phyloP scores from a whole-genome alignment of 2,888 invertebrate genomes.

The Platynereis dumerilii region DNA sequence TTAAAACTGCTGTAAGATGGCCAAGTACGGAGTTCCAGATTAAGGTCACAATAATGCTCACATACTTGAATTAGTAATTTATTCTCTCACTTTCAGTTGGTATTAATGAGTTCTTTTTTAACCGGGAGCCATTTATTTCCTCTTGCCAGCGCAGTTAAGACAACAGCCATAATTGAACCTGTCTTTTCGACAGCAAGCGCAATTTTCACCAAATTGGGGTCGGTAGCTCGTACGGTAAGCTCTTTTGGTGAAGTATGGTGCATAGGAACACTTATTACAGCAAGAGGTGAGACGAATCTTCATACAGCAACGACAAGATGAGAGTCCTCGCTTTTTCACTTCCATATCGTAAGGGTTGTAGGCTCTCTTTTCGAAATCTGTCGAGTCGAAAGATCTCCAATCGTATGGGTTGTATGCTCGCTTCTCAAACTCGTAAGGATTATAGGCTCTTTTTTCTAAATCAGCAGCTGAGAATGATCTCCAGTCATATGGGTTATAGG shows the following conservation, averaged over 20 bases:
- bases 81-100: no score
- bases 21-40: no score
- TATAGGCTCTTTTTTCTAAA: slow-evolving; percentile 10
- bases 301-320: neutral
- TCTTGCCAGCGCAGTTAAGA: no score
- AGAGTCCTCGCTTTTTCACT: neutral
- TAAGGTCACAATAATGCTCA: no score
- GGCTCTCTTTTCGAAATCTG: neutral
- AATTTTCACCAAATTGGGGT: no score
- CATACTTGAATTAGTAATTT: no score
- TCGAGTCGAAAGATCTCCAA: neutral
- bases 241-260: slow-evolving; percentile 2
- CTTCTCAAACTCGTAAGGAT: neutral
- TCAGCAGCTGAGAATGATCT: neutral
- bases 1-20: no score
- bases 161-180: no score
- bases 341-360: slow-evolving; percentile 4
- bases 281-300: neutral
- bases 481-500: slow-evolving; percentile 6
- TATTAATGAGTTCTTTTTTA: no score
- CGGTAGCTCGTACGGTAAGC: neutral
- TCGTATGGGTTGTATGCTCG: slow-evolving; percentile 6
- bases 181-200: no score
- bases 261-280: neutral
- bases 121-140: no score